Percentiles rank a stretch among this genome's conserved stretches.
Evolutionary conservation across 1,140 invertebrate genomes (phyloP).

Genomic region (Drosophila parabipectinata): DNA sequence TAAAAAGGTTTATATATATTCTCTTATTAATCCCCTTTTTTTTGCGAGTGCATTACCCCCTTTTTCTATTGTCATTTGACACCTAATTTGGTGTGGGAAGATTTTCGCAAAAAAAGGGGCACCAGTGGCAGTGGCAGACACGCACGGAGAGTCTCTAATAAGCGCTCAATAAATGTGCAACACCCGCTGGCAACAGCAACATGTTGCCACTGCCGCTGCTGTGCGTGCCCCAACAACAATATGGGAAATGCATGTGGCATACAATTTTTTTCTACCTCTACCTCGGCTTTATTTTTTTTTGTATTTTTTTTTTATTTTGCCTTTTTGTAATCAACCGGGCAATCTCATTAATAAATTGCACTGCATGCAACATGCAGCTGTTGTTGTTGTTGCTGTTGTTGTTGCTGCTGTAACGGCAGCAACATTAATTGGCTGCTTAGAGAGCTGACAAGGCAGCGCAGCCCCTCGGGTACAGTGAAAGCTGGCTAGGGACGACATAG

Average conservation of each 20-base stretch:
- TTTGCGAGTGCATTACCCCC: slow-evolving; percentile 13
- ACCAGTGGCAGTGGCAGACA: slow-evolving; percentile 10
- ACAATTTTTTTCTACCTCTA: slow-evolving; percentile 14
- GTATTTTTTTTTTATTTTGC: slow-evolving; percentile 12
- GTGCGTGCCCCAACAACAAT: slow-evolving; percentile 53
- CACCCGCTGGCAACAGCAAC: slow-evolving; percentile 77
- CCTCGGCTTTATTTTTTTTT: not conserved
- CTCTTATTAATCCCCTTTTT: not conserved
- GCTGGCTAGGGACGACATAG: slow-evolving; percentile 13
- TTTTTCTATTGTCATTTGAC: slow-evolving; percentile 79
- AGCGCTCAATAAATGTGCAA: slow-evolving; percentile 81
- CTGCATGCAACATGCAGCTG: slow-evolving; percentile 76
- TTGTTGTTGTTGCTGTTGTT: slow-evolving; percentile 36
- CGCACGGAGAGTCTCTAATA: slow-evolving; percentile 70
- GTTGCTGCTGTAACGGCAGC: slow-evolving; percentile 42
- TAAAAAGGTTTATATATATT: no score
- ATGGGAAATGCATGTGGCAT: slow-evolving; percentile 44
- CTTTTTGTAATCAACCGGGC: slow-evolving; percentile 77
- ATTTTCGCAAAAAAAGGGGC: slow-evolving; percentile 8
- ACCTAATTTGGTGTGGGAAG: slow-evolving; percentile 69
- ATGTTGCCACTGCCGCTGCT: slow-evolving; percentile 53
- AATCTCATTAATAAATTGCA: slow-evolving; percentile 84
- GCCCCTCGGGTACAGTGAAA: slow-evolving; percentile 36
- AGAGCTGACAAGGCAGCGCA: slow-evolving; percentile 62
- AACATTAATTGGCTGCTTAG: slow-evolving; percentile 80